These are phyloP conservation scores for Malacoctenus gilli DNA, from an alignment of 2,797 vertebrate species.

Conservation along the genomic window DNA sequence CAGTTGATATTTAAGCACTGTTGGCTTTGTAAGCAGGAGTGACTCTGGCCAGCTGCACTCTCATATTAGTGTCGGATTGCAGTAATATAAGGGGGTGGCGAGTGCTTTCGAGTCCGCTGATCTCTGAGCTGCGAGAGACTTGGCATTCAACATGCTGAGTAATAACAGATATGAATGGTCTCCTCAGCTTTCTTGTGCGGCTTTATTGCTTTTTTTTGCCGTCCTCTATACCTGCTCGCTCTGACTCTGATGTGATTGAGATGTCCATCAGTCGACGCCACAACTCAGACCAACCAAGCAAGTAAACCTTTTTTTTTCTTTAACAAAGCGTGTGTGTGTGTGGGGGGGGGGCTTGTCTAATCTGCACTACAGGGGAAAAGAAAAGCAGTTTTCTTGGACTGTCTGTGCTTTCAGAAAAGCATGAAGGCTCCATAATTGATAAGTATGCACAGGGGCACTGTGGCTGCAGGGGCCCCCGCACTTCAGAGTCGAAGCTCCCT, in stretches of 20 bases:
- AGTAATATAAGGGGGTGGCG: neutral
- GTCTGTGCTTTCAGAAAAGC: neutral
- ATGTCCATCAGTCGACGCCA: conserved; percentile 5
- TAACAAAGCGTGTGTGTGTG: neutral
- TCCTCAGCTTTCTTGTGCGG: neutral
- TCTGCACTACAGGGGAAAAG: conserved; percentile 1
- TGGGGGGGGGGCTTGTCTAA: neutral
- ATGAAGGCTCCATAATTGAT: neutral
- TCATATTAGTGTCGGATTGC: neutral
- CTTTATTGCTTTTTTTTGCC: conserved; percentile 2
- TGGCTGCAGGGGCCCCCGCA: neutral
- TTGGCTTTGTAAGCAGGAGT: too few species aligned
- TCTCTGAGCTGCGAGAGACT: neutral
- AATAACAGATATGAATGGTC: neutral
- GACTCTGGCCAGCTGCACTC: too few species aligned
- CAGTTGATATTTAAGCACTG: too few species aligned
- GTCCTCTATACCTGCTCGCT: neutral
- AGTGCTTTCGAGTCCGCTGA: neutral
- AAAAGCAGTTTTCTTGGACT: neutral
- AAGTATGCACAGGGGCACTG: neutral
- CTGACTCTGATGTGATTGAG: conserved; percentile 7
- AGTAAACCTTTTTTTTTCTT: neutral
- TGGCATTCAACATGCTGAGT: neutral
- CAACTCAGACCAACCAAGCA: neutral
- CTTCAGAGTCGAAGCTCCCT: neutral